Evolutionary conservation across 2,113 vertebrate genomes (phyloP), one percentile per base, ranked within the genome.

Genomic region (Lepus europaeus): DNA sequence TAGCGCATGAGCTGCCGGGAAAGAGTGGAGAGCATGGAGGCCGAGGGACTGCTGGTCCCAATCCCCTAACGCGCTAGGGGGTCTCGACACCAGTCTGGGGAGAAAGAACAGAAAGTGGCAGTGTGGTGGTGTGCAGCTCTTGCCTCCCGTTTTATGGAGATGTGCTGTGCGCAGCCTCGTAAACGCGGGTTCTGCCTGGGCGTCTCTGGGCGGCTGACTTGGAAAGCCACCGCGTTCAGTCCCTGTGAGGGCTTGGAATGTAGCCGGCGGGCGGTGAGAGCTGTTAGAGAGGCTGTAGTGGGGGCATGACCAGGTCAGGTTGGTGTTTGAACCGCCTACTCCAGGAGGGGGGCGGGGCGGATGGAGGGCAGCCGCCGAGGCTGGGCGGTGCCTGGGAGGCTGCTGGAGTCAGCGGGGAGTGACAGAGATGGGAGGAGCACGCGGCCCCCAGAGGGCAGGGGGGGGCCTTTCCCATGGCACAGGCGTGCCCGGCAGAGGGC

Each of bases 241-340:
- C 77, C 93, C 87, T n/a, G 77, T 78, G 63, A 92, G 94, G 66
- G 87, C 87, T 74, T 97, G 95, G 96, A 96, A 95, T 80, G 85
- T 83, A 78, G 93, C 96, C 93, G 69, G 17, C 87, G 63, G 85
- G 90, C 92, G 11, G 8, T n/a, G 90, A 78, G 93, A 97, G 90
- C 82, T 93, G 90, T 96, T 96, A 97, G 96, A 93, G 84, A 87
- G 74, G 77, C 93, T 96, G 96, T 97, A 96, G 53, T 68, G 80
- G 91, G 91, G 84, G 93, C 95, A 73, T 8, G 63, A 80, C 93
- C 77, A 94, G 96, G 96, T 95, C 95, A 96, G 84, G 87, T 39
- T 84, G 53, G 25, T 94, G 94, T 88, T 87, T 87, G 72, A 93
- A 96, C 90, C 66, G 70, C 97, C 89, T 49, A 13, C 68, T 94